Evolutionary conservation across 2,888 invertebrate genomes (phyloP).

Genomic region (Conistra vaccinii): DNA sequence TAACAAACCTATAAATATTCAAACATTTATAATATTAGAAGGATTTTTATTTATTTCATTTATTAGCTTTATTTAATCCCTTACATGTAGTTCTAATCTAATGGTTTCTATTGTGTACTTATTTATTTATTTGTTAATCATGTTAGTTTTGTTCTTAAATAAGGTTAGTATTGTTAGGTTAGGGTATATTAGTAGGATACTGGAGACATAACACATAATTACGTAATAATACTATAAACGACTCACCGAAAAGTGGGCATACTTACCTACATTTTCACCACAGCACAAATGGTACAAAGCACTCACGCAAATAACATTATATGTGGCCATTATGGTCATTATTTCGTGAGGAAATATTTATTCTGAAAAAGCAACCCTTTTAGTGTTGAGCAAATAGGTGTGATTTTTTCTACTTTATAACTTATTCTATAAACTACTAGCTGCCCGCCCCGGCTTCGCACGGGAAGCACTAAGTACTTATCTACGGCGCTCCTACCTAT

Average conservation of each 20-base stretch:
- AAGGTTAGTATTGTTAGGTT: too few species aligned
- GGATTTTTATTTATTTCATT: too few species aligned
- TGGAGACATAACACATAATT: background rate
- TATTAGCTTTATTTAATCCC: too few species aligned
- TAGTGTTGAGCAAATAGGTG: background rate
- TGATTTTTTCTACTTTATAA: background rate
- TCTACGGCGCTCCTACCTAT: too few species aligned
- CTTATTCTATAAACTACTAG: background rate
- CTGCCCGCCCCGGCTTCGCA: too few species aligned
- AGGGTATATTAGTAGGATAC: too few species aligned
- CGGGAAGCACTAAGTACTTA: too few species aligned
- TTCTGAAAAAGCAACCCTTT: background rate
- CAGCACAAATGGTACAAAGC: background rate
- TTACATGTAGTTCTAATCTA: too few species aligned
- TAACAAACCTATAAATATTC: background rate
- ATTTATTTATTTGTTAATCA: too few species aligned
- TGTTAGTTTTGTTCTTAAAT: too few species aligned
- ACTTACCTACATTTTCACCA: background rate
- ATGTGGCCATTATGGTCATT: background rate
- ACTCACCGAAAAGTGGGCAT: background rate
- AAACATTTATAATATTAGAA: background rate
- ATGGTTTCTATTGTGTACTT: too few species aligned
- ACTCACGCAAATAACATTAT: constrained; percentile 15
- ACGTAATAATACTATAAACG: background rate
- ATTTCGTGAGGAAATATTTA: background rate